phyloP scores from a whole-genome alignment of 2,888 invertebrate species.

The Thyatira batis region DNA sequence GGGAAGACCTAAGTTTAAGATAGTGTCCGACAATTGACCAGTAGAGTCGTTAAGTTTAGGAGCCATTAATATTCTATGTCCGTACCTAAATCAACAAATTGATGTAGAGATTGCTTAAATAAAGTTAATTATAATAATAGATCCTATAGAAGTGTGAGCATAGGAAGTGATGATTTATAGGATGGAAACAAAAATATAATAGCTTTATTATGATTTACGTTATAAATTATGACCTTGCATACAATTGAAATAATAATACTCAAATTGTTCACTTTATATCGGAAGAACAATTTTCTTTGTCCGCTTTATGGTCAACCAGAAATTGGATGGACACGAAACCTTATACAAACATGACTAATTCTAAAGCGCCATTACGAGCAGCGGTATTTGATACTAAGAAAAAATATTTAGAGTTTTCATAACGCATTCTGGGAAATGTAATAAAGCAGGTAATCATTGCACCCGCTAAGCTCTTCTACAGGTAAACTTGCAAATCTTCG shows the following conservation, averaged over 20 bases:
- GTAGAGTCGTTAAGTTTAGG: conserved; percentile 33
- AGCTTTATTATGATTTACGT: neutral
- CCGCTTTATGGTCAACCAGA: neutral
- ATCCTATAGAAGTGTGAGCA: neutral
- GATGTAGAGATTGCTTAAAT: neutral
- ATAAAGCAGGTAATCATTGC: neutral
- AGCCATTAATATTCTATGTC: conserved; percentile 14
- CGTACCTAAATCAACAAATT: neutral
- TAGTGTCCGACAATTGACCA: conserved; percentile 47
- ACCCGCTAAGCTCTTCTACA: neutral
- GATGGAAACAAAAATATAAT: neutral
- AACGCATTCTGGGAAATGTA: neutral
- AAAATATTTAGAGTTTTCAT: neutral
- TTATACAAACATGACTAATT: neutral
- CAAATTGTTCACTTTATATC: neutral
- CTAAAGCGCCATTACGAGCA: neutral
- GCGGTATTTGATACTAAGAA: neutral
- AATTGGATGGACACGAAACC: neutral
- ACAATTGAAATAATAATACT: neutral
- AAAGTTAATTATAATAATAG: neutral
- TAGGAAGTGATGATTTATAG: neutral
- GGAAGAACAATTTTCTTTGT: neutral
- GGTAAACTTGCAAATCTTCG: neutral
- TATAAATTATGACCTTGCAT: neutral
- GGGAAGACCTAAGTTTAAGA: conserved; percentile 46